phyloP scores from a whole-genome alignment of 2,113 vertebrate species.

The Colaptes auratus region DNA sequence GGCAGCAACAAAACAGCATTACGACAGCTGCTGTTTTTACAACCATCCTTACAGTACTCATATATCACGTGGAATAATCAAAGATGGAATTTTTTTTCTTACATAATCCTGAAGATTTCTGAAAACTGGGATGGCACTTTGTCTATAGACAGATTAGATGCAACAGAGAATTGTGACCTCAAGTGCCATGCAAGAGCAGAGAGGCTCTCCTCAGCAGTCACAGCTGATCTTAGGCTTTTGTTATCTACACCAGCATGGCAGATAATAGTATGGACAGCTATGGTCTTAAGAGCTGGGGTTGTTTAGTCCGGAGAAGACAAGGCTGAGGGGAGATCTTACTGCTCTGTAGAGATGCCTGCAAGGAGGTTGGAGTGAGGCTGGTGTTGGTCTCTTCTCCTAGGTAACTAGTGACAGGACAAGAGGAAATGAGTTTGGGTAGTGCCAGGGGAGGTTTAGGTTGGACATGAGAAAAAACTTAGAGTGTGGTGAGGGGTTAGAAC shows the following conservation, averaged over 20 bases:
- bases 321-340: too few species aligned
- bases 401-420: too few species aligned
- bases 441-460: too few species aligned
- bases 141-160: background rate
- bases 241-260: fast-evolving
- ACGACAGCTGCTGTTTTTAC: background rate
- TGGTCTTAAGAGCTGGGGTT: background rate
- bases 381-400: too few species aligned
- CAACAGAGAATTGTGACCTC: background rate
- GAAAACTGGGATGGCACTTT: background rate
- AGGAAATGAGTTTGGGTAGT: too few species aligned
- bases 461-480: too few species aligned
- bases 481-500: too few species aligned
- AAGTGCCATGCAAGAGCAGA: background rate
- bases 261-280: background rate
- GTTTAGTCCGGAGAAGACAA: too few species aligned
- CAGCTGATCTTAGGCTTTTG: background rate
- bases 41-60: background rate
- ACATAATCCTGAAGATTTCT: background rate
- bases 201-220: background rate
- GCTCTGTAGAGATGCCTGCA: too few species aligned
- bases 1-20: background rate
- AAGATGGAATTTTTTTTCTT: background rate
- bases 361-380: too few species aligned
- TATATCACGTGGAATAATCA: background rate